Conservation (phyloP, 1,140 invertebrate genomes). For the Drosophila kohkoa region DNA sequence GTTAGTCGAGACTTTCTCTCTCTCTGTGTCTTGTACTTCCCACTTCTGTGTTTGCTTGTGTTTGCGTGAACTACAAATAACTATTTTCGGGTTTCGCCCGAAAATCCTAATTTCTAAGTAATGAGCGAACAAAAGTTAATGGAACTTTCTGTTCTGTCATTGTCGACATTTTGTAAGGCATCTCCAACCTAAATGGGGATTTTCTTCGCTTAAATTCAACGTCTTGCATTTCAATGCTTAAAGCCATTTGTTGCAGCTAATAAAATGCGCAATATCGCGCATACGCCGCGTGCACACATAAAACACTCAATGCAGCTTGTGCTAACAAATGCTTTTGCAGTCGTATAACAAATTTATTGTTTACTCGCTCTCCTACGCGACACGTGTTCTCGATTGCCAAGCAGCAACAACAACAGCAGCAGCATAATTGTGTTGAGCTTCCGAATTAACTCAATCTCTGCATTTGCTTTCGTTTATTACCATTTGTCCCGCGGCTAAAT, state of each 20-base stretch:
- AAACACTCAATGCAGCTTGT: constrained; percentile 49
- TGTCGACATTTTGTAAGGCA: constrained; percentile 7
- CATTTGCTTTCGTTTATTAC: constrained; percentile 33
- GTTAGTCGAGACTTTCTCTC: constrained; percentile 55
- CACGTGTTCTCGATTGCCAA: constrained; percentile 55
- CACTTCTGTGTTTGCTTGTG: constrained; percentile 19
- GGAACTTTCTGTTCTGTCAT: constrained; percentile 61
- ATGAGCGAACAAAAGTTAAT: constrained; percentile 69
- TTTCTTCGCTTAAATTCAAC: constrained; percentile 10
- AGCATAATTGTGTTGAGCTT: constrained; percentile 1
- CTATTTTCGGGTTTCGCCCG: constrained; percentile 37
- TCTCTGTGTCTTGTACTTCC: constrained; percentile 31
- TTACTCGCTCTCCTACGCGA: constrained; percentile 28
- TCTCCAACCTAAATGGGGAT: not conserved
- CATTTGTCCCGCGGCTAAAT: constrained; percentile 17
- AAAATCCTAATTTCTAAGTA: constrained; percentile 60
- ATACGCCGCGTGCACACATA: constrained; percentile 61
- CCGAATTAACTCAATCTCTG: constrained; percentile 8
- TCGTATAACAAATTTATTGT: constrained; percentile 61
- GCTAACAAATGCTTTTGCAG: constrained; percentile 32
- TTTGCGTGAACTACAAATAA: constrained; percentile 43
- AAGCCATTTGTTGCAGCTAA: constrained; percentile 56
- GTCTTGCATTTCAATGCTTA: constrained; percentile 38
- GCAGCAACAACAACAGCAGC: not conserved
- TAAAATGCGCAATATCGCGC: constrained; percentile 63